Conservation (phyloP, 2,113 vertebrate genomes). For the Petaurus breviceps region DNA sequence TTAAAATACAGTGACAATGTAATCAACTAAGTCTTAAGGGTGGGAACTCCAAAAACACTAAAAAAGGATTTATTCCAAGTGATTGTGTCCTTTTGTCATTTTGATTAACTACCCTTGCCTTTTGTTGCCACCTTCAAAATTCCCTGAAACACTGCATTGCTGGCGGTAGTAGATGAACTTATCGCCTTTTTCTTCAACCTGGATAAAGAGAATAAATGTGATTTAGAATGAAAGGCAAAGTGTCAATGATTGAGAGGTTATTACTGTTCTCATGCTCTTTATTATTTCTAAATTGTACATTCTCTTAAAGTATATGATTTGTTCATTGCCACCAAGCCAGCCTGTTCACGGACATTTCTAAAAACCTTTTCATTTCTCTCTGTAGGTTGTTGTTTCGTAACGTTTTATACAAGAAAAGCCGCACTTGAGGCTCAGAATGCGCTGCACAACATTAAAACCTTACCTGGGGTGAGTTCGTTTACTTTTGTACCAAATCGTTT, state of each 20-base stretch:
- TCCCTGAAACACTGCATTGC: constrained; percentile 34
- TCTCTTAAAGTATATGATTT: constrained; percentile 75
- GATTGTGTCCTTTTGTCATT: not conserved
- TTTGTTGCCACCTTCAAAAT: not conserved
- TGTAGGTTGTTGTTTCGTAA: constrained; percentile 99
- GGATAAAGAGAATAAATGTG: constrained; percentile 60
- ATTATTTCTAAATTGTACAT: constrained; percentile 76
- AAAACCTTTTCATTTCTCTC: constrained; percentile 88
- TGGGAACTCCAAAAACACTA: constrained; percentile 39
- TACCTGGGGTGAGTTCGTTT: constrained; percentile 98
- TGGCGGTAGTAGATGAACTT: not conserved
- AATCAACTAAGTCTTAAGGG: constrained; percentile 32
- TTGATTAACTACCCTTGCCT: not conserved
- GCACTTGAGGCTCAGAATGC: constrained; percentile 99
- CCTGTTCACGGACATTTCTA: constrained; percentile 84
- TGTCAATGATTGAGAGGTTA: constrained; percentile 64
- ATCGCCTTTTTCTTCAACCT: constrained; percentile 34
- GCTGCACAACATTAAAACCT: constrained; percentile 99
- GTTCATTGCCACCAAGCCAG: constrained; percentile 74
- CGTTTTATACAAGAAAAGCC: constrained; percentile 99
- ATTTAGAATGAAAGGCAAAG: constrained; percentile 60
- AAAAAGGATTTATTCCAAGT: constrained; percentile 43
- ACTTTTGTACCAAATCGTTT: constrained; percentile 87
- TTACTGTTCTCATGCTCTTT: constrained; percentile 62
- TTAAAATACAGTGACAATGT: constrained; percentile 15